Conservation (phyloP, 2,113 vertebrate species). For the Lasiurus borealis region DNA sequence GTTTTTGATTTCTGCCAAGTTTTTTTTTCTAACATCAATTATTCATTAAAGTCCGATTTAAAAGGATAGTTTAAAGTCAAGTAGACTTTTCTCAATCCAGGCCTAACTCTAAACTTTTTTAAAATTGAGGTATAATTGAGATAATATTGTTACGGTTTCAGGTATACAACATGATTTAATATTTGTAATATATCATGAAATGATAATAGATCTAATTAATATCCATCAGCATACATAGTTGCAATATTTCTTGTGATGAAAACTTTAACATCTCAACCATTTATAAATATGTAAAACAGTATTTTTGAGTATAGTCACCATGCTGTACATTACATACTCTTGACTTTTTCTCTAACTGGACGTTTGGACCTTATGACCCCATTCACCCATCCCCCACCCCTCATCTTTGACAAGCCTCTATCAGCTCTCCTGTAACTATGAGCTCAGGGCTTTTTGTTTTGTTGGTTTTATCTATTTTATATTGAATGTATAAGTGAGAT, state of each 20-base stretch:
- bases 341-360: neutral
- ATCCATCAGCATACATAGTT: neutral
- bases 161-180: neutral
- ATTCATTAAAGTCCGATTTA: slow-evolving; percentile 13
- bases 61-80: neutral
- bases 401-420: neutral
- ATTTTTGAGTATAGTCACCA: neutral
- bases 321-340: neutral
- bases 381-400: neutral
- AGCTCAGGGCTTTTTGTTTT: neutral
- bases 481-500: neutral
- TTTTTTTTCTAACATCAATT: neutral
- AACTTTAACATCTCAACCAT: neutral
- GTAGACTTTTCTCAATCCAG: neutral
- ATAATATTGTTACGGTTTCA: neutral
- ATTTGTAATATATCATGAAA: neutral
- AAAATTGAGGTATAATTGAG: neutral
- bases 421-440: neutral
- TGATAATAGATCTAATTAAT: neutral
- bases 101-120: neutral
- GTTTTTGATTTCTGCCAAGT: neutral
- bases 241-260: neutral
- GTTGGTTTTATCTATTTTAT: neutral
- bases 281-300: neutral
- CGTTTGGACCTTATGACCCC: neutral